Percentiles rank a stretch among this genome's conserved stretches.
Evolutionary conservation across 92 coral and sea anemone species (phyloP).

Genomic region (Epizoanthus scotinus): DNA sequence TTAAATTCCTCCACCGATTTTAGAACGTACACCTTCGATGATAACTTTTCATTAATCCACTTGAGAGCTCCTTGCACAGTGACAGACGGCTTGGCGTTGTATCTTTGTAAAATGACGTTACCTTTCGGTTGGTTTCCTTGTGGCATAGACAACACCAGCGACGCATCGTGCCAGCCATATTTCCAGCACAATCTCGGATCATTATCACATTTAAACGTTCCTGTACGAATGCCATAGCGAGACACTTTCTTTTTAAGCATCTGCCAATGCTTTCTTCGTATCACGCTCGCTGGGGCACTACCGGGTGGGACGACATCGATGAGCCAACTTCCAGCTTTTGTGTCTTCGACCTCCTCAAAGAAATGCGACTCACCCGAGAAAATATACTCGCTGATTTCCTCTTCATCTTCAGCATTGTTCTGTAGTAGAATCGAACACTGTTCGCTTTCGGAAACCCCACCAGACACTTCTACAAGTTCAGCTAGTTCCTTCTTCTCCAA

Average conservation of each 20-base stretch:
- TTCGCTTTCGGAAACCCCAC: slow-evolving; percentile 83
- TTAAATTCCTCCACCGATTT: slow-evolving; percentile 57
- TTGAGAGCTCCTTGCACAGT: slow-evolving; percentile 74
- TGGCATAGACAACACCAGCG: slow-evolving; percentile 84
- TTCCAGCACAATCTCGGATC: slow-evolving; percentile 83
- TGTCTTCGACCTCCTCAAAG: slow-evolving; percentile 97
- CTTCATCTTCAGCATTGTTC: slow-evolving; percentile 53
- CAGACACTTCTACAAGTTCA: slow-evolving; percentile 91
- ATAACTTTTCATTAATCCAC: slow-evolving; percentile 83
- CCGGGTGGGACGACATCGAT: slow-evolving; percentile 86
- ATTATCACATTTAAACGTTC: slow-evolving; percentile 85
- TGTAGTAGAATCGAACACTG: slow-evolving; percentile 60
- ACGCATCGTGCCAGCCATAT: slow-evolving; percentile 75
- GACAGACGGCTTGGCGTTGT: slow-evolving; percentile 72
- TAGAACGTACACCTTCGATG: slow-evolving; percentile 65
- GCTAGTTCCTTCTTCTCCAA: slow-evolving; percentile 95
- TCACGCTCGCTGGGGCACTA: slow-evolving; percentile 42
- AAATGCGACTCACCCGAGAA: slow-evolving; percentile 95
- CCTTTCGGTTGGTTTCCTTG: slow-evolving; percentile 94
- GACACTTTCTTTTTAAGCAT: slow-evolving; percentile 68
- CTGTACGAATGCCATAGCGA: slow-evolving; percentile 94
- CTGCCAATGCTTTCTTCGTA: slow-evolving; percentile 82
- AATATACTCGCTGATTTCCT: slow-evolving; percentile 60
- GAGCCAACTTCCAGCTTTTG: slow-evolving; percentile 97
- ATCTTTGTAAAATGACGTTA: slow-evolving; percentile 86